Evolutionary conservation across 1,140 invertebrate species (phyloP).

Genomic region (Melanaphis sacchari): DNA sequence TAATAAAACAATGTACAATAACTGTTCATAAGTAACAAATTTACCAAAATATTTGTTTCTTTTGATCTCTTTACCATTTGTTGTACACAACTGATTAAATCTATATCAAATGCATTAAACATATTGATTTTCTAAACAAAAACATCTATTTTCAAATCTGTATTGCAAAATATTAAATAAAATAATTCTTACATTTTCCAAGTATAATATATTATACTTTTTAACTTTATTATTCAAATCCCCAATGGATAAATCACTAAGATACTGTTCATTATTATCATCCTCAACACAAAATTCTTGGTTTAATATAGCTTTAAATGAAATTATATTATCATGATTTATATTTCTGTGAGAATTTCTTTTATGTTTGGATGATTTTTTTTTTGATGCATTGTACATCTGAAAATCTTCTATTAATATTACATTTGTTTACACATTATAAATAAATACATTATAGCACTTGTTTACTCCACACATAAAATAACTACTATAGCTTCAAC

Average conservation of each 20-base stretch:
- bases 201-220: background rate
- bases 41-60: background rate
- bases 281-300: background rate
- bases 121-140: constrained; percentile 19
- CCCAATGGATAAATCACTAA: background rate
- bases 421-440: background rate
- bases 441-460: background rate
- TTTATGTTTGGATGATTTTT: background rate
- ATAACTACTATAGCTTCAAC: background rate
- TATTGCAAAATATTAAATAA: background rate
- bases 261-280: background rate
- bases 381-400: background rate
- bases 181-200: background rate
- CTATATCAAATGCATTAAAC: background rate
- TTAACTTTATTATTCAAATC: background rate
- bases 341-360: background rate
- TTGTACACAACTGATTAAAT: background rate
- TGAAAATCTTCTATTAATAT: background rate
- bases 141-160: background rate
- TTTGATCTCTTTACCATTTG: background rate
- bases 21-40: background rate
- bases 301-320: background rate
- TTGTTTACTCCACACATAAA: background rate
- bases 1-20: background rate
- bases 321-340: background rate